Percentiles rank a stretch among this genome's conserved stretches.
Conservation (phyloP, 2,113 vertebrate genomes). For the Phaetusa simplex region DNA sequence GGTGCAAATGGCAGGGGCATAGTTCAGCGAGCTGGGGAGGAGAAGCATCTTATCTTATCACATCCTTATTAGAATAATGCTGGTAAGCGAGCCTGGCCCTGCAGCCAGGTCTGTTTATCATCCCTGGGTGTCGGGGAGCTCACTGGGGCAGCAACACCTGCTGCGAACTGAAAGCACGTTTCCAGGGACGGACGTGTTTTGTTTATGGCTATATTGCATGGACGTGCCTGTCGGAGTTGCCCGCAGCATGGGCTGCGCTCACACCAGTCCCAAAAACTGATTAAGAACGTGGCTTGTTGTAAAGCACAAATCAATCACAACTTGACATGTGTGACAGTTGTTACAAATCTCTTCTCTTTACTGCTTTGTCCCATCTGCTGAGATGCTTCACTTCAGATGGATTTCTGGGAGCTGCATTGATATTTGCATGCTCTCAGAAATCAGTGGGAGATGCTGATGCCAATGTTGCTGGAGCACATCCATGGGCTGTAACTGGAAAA, state of each 20-base stretch:
- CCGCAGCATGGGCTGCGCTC: background rate
- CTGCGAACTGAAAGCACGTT: background rate
- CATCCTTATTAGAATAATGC: fast-evolving
- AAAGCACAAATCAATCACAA: background rate
- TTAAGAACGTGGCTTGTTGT: fast-evolving
- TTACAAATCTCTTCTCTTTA: background rate
- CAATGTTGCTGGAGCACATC: fast-evolving
- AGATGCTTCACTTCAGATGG: background rate
- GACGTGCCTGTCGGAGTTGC: fast-evolving
- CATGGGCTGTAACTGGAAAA: background rate
- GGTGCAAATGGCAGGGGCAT: background rate
- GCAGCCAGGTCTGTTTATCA: background rate
- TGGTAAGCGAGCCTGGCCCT: background rate
- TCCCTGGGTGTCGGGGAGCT: background rate
- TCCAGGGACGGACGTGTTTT: background rate
- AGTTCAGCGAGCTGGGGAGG: background rate
- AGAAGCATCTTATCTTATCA: background rate
- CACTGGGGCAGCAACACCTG: background rate
- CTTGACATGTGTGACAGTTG: fast-evolving
- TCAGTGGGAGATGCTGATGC: background rate
- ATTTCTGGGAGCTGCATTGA: background rate
- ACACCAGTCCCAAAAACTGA: background rate
- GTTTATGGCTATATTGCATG: fast-evolving
- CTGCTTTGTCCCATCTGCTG: background rate
- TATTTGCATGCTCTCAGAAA: background rate